Percentiles rank a stretch among this genome's conserved stretches.
These are phyloP conservation scores for Scaptomyza montana DNA, from an alignment of 1,140 invertebrate genomes.

Conservation along the genomic window DNA sequence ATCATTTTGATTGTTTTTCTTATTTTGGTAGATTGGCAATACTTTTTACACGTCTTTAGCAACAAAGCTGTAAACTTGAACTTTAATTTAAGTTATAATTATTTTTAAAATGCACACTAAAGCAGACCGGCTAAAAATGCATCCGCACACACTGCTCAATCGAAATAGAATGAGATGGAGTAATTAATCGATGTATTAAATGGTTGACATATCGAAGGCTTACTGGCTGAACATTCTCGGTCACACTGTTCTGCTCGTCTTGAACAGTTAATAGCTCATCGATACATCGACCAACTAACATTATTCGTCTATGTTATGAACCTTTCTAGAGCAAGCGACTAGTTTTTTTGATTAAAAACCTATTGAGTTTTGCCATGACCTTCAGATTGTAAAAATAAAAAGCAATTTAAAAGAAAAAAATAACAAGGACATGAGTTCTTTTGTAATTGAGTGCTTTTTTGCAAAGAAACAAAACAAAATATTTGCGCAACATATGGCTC, in stretches of 20 bases:
- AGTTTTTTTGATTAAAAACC: too few relatives aligned
- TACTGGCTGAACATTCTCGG: background rate
- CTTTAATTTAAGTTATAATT: conserved; percentile 13
- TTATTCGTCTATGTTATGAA: too few relatives aligned
- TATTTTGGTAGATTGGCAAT: conserved; percentile 1
- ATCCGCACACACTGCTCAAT: conserved; percentile 31
- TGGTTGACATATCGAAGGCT: conserved; percentile 9
- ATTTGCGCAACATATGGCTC: background rate
- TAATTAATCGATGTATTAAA: conserved; percentile 30
- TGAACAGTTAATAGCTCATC: conserved; percentile 5
- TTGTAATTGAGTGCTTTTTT: background rate
- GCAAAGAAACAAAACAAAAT: background rate
- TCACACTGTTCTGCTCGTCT: conserved; percentile 9
- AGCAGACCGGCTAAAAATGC: conserved; percentile 39
- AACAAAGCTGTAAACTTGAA: conserved; percentile 5
- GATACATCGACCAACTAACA: too few relatives aligned
- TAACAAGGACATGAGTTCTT: background rate
- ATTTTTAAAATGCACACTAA: conserved; percentile 32
- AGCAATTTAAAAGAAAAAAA: background rate
- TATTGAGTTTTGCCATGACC: too few relatives aligned
- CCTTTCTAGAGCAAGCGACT: too few relatives aligned
- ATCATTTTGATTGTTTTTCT: conserved; percentile 59
- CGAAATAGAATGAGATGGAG: conserved; percentile 38
- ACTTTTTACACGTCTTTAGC: background rate
- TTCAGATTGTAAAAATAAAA: too few relatives aligned